Conservation (phyloP, 53 echinoderm and acorn worm genomes). For the Patiria pectinifera region DNA sequence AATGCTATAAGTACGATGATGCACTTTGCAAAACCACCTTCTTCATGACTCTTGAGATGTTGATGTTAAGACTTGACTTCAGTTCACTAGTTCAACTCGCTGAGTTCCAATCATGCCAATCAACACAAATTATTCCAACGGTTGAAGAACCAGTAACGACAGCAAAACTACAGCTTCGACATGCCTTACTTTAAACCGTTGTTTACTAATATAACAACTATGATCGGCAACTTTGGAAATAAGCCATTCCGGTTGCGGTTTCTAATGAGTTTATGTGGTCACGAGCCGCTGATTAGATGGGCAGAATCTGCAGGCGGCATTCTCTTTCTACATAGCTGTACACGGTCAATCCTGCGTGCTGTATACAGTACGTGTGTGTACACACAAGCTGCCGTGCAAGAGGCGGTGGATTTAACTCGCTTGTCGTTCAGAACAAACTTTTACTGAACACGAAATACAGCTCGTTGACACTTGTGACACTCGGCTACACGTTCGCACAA, state of each 20-base stretch:
- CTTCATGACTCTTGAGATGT: too few species aligned
- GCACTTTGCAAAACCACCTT: too few species aligned
- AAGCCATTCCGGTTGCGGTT: not conserved
- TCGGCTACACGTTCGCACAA: slow-evolving; percentile 25
- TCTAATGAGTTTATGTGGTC: not conserved
- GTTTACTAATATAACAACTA: not conserved
- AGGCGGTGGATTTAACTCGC: not conserved
- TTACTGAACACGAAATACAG: not conserved
- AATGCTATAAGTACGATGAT: too few species aligned
- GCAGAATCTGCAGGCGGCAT: not conserved
- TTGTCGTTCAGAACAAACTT: not conserved
- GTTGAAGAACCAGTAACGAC: too few species aligned
- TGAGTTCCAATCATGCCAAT: too few species aligned
- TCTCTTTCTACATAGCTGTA: too few species aligned
- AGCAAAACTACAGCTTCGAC: too few species aligned
- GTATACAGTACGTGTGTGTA: not conserved
- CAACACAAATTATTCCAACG: too few species aligned
- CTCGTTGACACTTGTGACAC: slow-evolving; percentile 21
- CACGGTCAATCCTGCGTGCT: not conserved
- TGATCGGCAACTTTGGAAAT: not conserved
- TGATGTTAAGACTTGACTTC: too few species aligned
- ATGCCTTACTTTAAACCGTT: too few species aligned
- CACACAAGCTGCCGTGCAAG: not conserved
- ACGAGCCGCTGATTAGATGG: not conserved
- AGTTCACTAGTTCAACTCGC: too few species aligned